Evolutionary conservation across 1,140 invertebrate genomes (phyloP).

Genomic region (Pachypsylla venusta): DNA sequence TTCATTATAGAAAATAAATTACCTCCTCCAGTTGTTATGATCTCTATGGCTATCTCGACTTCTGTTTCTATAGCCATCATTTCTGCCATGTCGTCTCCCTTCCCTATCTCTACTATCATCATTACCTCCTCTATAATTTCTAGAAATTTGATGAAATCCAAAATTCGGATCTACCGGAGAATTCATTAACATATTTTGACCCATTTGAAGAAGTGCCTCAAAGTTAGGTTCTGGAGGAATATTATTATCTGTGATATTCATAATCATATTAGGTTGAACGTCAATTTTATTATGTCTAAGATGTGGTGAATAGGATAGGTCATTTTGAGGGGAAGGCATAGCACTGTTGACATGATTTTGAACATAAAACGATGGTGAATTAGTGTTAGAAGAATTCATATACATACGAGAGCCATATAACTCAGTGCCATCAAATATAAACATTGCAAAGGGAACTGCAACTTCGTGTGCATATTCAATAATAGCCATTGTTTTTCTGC

Average conservation of each 20-base stretch:
- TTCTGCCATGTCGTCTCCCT: too few species aligned
- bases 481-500: not conserved
- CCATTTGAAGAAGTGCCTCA: not conserved
- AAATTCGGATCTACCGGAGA: not conserved
- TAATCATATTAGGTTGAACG: not conserved
- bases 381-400: not conserved
- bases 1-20: too few species aligned
- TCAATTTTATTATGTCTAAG: not conserved
- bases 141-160: not conserved
- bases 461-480: not conserved
- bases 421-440: not conserved
- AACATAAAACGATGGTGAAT: not conserved
- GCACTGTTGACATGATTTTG: not conserved
- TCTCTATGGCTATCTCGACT: not conserved
- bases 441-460: not conserved
- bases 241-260: not conserved
- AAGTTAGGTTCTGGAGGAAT: not conserved
- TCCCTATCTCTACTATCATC: too few species aligned
- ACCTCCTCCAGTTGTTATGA: too few species aligned
- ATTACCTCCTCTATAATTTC: too few species aligned
- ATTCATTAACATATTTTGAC: conserved; percentile 6
- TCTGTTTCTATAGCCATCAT: not conserved
- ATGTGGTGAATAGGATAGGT: too few species aligned
- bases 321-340: not conserved
- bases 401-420: not conserved